Conservation (phyloP, 2,888 invertebrate species). For the Punctoribates punctum region DNA sequence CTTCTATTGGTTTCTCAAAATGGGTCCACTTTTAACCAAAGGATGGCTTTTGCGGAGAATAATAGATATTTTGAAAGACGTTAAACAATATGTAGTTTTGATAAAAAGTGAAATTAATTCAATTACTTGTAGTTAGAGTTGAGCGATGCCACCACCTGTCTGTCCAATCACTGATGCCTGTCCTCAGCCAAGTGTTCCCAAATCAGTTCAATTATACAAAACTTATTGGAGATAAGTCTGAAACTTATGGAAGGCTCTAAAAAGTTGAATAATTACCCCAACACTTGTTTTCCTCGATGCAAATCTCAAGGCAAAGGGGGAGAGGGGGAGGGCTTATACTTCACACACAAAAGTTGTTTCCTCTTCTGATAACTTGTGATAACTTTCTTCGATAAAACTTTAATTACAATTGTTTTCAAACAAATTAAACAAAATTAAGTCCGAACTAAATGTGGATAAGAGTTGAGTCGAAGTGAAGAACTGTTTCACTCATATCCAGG, state of each 20-base stretch:
- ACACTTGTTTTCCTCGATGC: slow-evolving; percentile 14
- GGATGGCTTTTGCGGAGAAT: too few relatives aligned
- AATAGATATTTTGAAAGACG: too few relatives aligned
- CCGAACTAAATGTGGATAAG: too few relatives aligned
- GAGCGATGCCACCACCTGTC: background rate
- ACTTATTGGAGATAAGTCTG: background rate
- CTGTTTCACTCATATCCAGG: too few relatives aligned
- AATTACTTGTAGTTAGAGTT: background rate
- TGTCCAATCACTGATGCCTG: background rate
- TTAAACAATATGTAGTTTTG: background rate
- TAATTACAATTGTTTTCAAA: too few relatives aligned
- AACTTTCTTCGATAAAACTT: too few relatives aligned
- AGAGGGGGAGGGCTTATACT: background rate
- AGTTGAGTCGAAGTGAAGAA: too few relatives aligned
- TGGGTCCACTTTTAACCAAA: too few relatives aligned
- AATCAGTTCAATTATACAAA: slow-evolving; percentile 8
- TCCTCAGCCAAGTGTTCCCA: background rate
- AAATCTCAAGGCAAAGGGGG: background rate
- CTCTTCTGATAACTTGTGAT: background rate
- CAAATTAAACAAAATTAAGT: too few relatives aligned
- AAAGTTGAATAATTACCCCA: background rate
- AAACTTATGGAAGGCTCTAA: background rate
- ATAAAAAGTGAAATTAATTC: background rate
- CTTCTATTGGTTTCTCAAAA: too few relatives aligned
- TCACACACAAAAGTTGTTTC: background rate